Conservation (phyloP, 1,140 invertebrate genomes). For the Calliphora vicina region DNA sequence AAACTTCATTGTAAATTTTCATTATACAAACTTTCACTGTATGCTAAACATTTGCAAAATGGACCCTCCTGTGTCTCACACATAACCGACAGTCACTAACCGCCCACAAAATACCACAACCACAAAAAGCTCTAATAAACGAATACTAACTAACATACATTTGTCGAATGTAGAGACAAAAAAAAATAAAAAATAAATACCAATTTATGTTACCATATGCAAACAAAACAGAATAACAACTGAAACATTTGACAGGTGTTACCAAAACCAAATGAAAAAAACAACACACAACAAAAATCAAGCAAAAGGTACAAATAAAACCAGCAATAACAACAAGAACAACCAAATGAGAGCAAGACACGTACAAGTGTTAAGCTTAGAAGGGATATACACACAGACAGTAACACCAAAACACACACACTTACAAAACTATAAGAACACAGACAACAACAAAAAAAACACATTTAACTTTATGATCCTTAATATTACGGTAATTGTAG, state of each 20-base stretch:
- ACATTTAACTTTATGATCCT: constrained; percentile 13
- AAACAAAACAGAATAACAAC: not conserved
- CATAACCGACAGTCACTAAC: too few species aligned
- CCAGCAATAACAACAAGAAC: not conserved
- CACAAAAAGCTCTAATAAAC: not conserved
- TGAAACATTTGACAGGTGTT: not conserved
- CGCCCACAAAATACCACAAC: not conserved
- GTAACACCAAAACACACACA: not conserved
- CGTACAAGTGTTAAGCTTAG: constrained; percentile 15
- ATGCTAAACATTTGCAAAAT: too few species aligned
- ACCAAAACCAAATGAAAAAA: not conserved
- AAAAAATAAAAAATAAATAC: not conserved
- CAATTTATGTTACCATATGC: not conserved
- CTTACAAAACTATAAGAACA: not conserved
- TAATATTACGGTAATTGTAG: constrained; percentile 2
- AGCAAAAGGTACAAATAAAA: not conserved
- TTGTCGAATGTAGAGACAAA: not conserved
- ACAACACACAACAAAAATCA: not conserved
- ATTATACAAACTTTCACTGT: too few species aligned
- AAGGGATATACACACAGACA: not conserved
- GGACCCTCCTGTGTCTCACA: too few species aligned
- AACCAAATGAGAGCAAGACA: not conserved
- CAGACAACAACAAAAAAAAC: not conserved
- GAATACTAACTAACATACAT: not conserved
- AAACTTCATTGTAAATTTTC: too few species aligned